Evolutionary conservation across 2,113 vertebrate genomes (phyloP).

Genomic region (Hypomesus transpacificus): DNA sequence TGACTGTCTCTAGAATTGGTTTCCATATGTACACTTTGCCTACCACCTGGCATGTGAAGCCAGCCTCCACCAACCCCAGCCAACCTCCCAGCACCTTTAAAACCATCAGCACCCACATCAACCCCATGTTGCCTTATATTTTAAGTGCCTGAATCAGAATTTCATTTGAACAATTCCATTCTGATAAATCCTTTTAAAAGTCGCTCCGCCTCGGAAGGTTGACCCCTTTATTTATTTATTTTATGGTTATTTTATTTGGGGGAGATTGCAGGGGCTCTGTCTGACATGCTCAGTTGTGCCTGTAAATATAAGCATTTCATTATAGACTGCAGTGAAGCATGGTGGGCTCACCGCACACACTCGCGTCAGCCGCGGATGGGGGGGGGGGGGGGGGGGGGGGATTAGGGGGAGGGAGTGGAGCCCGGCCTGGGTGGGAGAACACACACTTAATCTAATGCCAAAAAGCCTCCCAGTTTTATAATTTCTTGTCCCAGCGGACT

Average conservation of each 20-base stretch:
- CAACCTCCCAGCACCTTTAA: constrained; percentile 19
- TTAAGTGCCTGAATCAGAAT: constrained; percentile 92
- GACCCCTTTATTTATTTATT: constrained; percentile 81
- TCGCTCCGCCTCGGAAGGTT: constrained; percentile 83
- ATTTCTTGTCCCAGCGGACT: constrained; percentile 64
- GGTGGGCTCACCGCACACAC: constrained; percentile 80
- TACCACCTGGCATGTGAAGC: constrained; percentile 44
- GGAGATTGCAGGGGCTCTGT: constrained; percentile 90
- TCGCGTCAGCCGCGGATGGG: constrained; percentile 60
- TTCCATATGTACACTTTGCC: constrained; percentile 34
- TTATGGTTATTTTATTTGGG: constrained; percentile 80
- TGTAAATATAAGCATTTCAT: constrained; percentile 99
- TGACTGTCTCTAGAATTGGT: constrained; percentile 40
- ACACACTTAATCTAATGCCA: constrained; percentile 81
- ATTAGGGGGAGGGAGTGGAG: constrained; percentile 59
- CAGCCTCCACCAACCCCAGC: constrained; percentile 32
- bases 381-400: constrained; percentile 64
- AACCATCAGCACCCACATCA: constrained; percentile 64
- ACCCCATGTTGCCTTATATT: constrained; percentile 88
- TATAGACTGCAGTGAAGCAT: constrained; percentile 97
- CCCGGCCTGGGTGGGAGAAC: constrained; percentile 64
- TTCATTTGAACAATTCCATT: constrained; percentile 96
- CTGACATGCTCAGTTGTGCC: constrained; percentile 93
- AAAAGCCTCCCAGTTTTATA: constrained; percentile 66
- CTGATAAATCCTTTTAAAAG: constrained; percentile 97